Base-by-base conservation (phyloP, 2,797 vertebrate genomes). In the Varecia variegata region DNA sequence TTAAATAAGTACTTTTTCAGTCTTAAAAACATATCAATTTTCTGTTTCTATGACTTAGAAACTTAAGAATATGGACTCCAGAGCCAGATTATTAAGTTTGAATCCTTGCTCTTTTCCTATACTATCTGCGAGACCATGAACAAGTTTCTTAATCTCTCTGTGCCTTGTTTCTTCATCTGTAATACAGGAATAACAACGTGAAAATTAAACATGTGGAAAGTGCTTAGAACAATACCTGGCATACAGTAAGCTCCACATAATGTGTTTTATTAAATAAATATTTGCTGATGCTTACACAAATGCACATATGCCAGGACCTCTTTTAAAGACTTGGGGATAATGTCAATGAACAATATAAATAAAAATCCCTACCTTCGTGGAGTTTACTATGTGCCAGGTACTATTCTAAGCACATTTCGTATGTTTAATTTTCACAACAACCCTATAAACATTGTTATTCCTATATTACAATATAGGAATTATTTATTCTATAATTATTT, bases 141-240 rank as follows among this genome's bases (percentile, higher is more conserved):
- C 71, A 90, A 68, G 50, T 43, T 94, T 85, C 62, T 50, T 90
- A 62, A 70, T 83, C 40, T 65, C 43, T 76, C 11, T 79, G 58
- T 77, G 58, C 12, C 56, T 88, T 15, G 32, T 52, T 85, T 90
- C 21, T 47, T 80, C 50, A 80, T 50, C n/a, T 88, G 5, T 70
- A 84, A 80, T 82, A 88, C 2, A 76, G 45, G 6, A 80, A 95
- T 43, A 93, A 73, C 56, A 93, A 87, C 2, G 30, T 90, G 9
- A 93, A 89, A 90, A 74, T 77, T 68, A 86, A 94, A 80, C 68
- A 93, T 74, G 25, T 77, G 56, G 50, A 82, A 89, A 88, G 12
- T 73, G 56, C 74, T 93, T 71, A 93, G 20, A 85, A 74, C 38
- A 67, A 32, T 88, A 11, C 21, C 40, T 58, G 68, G 56, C 7